Evolutionary conservation across 2,888 invertebrate genomes (phyloP).

Genomic region (Rhodophaea formosa): DNA sequence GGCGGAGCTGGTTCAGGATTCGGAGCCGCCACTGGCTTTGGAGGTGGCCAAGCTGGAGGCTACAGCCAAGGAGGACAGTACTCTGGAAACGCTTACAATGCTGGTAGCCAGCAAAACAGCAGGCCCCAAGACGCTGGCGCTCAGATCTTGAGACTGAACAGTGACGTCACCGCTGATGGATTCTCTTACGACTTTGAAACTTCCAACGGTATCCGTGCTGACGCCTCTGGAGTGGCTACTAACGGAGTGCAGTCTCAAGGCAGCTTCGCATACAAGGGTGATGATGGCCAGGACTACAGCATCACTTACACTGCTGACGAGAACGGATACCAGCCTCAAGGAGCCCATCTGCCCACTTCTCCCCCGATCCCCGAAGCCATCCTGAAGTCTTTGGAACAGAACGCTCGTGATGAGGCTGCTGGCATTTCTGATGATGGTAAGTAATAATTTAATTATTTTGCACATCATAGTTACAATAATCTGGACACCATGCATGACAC

Average conservation of each 20-base stretch:
- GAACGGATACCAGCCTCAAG: constrained; percentile 68
- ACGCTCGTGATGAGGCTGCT: constrained; percentile 69
- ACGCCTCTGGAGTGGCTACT: constrained; percentile 69
- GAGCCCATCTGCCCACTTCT: constrained; percentile 69
- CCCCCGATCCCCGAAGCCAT: constrained; percentile 71
- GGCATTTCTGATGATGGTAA: constrained; percentile 72
- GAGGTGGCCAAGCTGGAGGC: constrained; percentile 28
- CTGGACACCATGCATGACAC: no score
- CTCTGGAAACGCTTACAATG: constrained; percentile 38
- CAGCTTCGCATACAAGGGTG: constrained; percentile 74
- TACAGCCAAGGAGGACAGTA: constrained; percentile 27
- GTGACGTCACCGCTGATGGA: constrained; percentile 70
- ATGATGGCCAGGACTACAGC: constrained; percentile 76
- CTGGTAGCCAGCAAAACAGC: constrained; percentile 24
- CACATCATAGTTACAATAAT: no score
- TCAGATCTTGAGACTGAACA: constrained; percentile 66
- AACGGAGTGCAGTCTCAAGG: constrained; percentile 76
- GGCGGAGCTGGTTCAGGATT: constrained; percentile 28
- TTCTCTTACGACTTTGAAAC: constrained; percentile 75
- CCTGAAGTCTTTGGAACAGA: constrained; percentile 64
- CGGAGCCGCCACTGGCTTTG: constrained; percentile 24
- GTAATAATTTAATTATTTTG: no score
- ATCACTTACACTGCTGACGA: constrained; percentile 74
- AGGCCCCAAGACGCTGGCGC: constrained; percentile 53
- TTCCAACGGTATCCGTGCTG: constrained; percentile 74